Evolutionary conservation across 2,113 vertebrate species (phyloP).

Genomic region (Budorcas taxicolor): DNA sequence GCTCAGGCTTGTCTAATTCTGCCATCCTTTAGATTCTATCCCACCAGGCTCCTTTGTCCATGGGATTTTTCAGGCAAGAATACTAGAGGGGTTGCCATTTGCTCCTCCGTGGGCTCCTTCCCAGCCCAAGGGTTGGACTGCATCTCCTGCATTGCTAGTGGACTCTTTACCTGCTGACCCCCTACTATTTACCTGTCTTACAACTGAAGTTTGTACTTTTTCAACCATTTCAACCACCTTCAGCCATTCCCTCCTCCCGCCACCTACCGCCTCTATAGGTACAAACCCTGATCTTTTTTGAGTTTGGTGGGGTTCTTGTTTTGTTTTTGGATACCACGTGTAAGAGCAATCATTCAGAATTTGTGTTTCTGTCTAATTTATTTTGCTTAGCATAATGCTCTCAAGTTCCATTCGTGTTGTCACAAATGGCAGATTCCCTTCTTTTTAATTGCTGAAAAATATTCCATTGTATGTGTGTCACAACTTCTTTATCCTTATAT

Average conservation of each 20-base stretch:
- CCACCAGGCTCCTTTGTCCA: neutral
- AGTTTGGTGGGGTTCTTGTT: neutral
- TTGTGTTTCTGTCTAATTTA: neutral
- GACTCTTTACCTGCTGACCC: neutral
- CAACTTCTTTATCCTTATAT: neutral
- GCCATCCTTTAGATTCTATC: fast-evolving
- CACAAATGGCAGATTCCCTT: neutral
- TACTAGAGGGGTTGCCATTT: neutral
- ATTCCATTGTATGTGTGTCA: neutral
- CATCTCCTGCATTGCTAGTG: neutral
- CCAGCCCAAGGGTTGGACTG: neutral
- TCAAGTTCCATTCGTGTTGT: neutral
- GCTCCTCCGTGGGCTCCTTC: neutral
- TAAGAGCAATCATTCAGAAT: neutral
- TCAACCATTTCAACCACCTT: neutral
- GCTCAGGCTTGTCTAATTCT: neutral
- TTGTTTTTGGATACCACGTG: neutral
- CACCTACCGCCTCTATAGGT: neutral
- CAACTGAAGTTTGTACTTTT: neutral
- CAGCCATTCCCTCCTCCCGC: neutral
- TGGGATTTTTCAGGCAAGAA: neutral
- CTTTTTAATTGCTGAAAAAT: neutral
- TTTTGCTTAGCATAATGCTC: neutral
- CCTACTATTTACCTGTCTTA: neutral
- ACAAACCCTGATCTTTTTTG: neutral